A percentile compares a stretch with the other conserved stretches of the same genome.
These are phyloP conservation scores for Drosophila littoralis DNA, from an alignment of 1,140 invertebrate species.

Conservation along the genomic window DNA sequence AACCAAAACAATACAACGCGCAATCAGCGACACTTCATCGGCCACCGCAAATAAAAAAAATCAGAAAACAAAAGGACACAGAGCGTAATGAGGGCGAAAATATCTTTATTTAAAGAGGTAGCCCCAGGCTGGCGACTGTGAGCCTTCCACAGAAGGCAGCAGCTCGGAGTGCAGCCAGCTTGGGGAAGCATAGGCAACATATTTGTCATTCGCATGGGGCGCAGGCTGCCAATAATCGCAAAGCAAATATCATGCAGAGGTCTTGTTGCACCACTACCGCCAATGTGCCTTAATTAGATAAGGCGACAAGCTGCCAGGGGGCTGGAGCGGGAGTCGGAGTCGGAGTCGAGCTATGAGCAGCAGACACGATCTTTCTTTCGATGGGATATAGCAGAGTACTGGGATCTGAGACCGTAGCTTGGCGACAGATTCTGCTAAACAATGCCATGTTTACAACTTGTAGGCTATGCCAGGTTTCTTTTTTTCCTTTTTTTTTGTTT, in stretches of 20 bases:
- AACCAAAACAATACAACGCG: conserved; percentile 79
- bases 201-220: conserved; percentile 78
- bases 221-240: conserved; percentile 60
- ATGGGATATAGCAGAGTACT: conserved; percentile 51
- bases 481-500: not conserved
- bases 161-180: not conserved
- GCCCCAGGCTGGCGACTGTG: conserved; percentile 16
- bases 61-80: conserved; percentile 77
- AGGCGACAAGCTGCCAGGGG: conserved; percentile 63
- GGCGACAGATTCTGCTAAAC: conserved; percentile 51
- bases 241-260: conserved; percentile 76
- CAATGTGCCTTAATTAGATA: conserved; percentile 82
- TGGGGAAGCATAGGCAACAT: conserved; percentile 54
- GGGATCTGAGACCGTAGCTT: conserved; percentile 37
- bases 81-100: conserved; percentile 80
- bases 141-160: conserved; percentile 67
- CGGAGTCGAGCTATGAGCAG: conserved; percentile 9
- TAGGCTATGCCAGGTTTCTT: conserved; percentile 47
- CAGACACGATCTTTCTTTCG: conserved; percentile 51
- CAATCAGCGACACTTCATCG: conserved; percentile 84
- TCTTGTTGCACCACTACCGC: conserved; percentile 68
- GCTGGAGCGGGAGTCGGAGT: conserved; percentile 5
- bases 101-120: conserved; percentile 78
- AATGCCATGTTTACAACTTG: conserved; percentile 82
- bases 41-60: conserved; percentile 35